Evolutionary conservation across 2,888 invertebrate species (phyloP).

Genomic region (Heliconius aoede): DNA sequence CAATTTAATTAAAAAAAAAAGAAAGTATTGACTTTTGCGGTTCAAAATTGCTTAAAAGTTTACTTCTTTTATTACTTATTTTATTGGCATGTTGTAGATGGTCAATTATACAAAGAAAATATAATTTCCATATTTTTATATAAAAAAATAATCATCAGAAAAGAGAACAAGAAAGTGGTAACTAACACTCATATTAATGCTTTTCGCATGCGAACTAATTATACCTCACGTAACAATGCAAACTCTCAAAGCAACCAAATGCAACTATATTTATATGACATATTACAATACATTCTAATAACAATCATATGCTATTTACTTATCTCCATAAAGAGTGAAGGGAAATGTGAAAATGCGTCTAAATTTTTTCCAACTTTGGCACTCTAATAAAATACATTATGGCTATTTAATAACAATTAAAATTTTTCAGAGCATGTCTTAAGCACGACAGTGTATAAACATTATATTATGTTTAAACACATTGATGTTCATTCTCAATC

Average conservation of each 20-base stretch:
- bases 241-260: conserved; percentile 37
- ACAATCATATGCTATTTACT: background rate
- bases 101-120: background rate
- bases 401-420: background rate
- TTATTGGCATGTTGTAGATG: background rate
- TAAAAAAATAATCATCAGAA: conserved; percentile 6
- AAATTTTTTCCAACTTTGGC: background rate
- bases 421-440: background rate
- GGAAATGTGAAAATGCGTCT: background rate
- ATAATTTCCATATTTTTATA: background rate
- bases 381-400: background rate
- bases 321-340: background rate
- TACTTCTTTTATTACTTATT: background rate
- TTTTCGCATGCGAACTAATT: conserved; percentile 62
- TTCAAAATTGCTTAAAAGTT: background rate
- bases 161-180: conserved; percentile 68
- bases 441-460: background rate
- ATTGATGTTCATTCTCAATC: too few species aligned
- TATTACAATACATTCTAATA: background rate
- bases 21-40: too few species aligned
- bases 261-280: background rate
- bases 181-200: conserved; percentile 78
- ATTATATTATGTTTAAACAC: background rate
- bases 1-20: too few species aligned
- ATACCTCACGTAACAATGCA: conserved; percentile 52